phyloP scores from a whole-genome alignment of 37 sponge, comb jelly and placozoan genomes.

The Eunapius fragilis region DNA sequence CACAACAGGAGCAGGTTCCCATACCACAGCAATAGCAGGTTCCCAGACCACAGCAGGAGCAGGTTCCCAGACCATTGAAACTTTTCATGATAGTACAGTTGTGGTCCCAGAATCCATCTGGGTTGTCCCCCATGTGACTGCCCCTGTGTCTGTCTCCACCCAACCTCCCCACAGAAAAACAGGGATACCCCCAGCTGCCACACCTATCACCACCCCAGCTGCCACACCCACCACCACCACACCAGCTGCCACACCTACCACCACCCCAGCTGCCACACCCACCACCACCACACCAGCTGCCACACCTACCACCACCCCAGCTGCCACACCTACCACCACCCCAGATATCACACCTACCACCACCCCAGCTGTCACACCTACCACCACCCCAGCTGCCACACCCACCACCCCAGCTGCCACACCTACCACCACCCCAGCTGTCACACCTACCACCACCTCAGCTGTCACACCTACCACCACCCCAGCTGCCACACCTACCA shows the following conservation, averaged over 20 bases:
- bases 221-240: not conserved
- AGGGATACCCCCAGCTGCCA: no score
- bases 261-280: no score
- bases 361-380: no score
- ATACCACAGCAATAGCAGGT: no score
- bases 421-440: not conserved
- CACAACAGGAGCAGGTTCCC: no score
- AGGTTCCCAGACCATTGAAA: not conserved
- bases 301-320: not conserved
- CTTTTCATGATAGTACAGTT: not conserved
- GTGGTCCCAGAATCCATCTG: not conserved
- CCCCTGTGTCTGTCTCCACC: not conserved
- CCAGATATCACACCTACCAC: not conserved
- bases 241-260: not conserved
- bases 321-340: not conserved
- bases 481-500: not conserved
- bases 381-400: no score
- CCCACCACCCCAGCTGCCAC: not conserved
- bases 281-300: no score
- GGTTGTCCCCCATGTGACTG: not conserved
- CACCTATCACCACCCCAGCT: no score
- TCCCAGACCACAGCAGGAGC: not conserved
- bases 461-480: not conserved
- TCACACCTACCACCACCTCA: not conserved
- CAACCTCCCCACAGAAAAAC: not conserved